Evolutionary conservation across 2,888 invertebrate genomes (phyloP), one percentile per base, ranked within the genome.

Genomic region (Trichacis sp.): DNA sequence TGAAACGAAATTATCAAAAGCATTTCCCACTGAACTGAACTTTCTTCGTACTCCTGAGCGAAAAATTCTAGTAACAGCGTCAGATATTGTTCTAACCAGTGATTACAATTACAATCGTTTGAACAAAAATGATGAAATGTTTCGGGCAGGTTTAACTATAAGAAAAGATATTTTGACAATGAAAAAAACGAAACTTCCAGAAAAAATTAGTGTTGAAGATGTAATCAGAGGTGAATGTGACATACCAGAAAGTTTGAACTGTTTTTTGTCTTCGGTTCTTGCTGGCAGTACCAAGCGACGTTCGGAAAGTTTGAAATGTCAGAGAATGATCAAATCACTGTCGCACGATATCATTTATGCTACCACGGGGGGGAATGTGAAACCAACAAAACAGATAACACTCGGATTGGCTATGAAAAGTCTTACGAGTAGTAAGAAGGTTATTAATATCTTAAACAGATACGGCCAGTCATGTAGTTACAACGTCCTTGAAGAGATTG

Each of bases 401-500:
- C n/a, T n/a, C n/a, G n/a, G n/a, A n/a, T 56, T 77, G 47, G 60
- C 72, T 19, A 49, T 77, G 29, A 77, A 77, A 69, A 68, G 69
- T 58, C 54, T 73, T 38, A 76, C 73, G 0, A 73, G 69, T 38
- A 73, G 73, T 45, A 68, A 50, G 54, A 71, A 73, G 62, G 59
- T 73, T 2, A 61, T 76, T 5, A 48, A 71, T 36, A 75, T 76
- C 19, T 24, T 76, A 1, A 72, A 77, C 53, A 66, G 60, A 49
- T 74, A 69, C 50, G 71, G 72, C 5, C 77, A 77, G 52, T 74
- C 72, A 29, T 73, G 70, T 36, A 69, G 71, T 42, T 77, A 75
- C 43, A 61, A 54, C 12, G 64, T 56, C 9, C 18, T 72, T 11
- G 71, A 76, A 65, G 74, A 71, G 68, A 20, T 75, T 6, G 75